Percentiles rank a stretch among this genome's conserved stretches.
phyloP scores from a whole-genome alignment of 2,888 invertebrate species.

The Chymomyza procnemis region DNA sequence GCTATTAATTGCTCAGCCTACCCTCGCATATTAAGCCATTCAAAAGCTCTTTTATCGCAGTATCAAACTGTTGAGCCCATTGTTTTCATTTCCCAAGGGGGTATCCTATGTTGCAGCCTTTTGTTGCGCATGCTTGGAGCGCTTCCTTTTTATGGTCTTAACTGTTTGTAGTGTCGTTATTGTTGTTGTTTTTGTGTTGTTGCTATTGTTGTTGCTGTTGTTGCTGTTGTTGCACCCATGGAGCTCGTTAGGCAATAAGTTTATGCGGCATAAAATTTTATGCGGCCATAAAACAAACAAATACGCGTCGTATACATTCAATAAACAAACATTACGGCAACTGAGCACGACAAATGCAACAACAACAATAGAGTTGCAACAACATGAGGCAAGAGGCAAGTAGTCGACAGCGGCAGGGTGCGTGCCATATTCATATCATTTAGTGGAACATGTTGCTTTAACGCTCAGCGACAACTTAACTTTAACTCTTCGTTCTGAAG shows the following conservation, averaged over 20 bases:
- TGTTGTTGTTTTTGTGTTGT: slow-evolving; percentile 25
- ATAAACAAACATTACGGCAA: slow-evolving; percentile 55
- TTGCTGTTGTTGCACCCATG: slow-evolving; percentile 23
- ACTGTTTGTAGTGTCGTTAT: slow-evolving; percentile 26
- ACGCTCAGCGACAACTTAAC: slow-evolving; percentile 66
- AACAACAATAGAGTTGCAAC: slow-evolving; percentile 26
- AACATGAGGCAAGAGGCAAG: neutral
- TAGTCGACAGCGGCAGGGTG: neutral
- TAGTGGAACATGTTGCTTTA: slow-evolving; percentile 63
- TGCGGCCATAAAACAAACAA: slow-evolving; percentile 72
- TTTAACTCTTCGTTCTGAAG: slow-evolving; percentile 23
- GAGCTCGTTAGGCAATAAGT: slow-evolving; percentile 70
- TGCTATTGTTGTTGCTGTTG: slow-evolving; percentile 33
- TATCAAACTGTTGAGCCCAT: too few relatives aligned
- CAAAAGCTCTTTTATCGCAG: too few relatives aligned
- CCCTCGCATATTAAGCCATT: too few relatives aligned
- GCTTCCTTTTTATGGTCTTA: slow-evolving; percentile 8
- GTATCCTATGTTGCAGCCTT: neutral
- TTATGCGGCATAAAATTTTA: slow-evolving; percentile 72
- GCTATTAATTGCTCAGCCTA: too few relatives aligned
- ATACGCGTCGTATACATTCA: slow-evolving; percentile 43
- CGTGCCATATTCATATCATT: slow-evolving; percentile 29
- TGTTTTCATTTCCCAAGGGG: too few relatives aligned
- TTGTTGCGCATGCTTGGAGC: neutral
- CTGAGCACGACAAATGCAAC: slow-evolving; percentile 54